Conservation (phyloP, 1,140 invertebrate genomes). For the Drosophila murphyi region DNA sequence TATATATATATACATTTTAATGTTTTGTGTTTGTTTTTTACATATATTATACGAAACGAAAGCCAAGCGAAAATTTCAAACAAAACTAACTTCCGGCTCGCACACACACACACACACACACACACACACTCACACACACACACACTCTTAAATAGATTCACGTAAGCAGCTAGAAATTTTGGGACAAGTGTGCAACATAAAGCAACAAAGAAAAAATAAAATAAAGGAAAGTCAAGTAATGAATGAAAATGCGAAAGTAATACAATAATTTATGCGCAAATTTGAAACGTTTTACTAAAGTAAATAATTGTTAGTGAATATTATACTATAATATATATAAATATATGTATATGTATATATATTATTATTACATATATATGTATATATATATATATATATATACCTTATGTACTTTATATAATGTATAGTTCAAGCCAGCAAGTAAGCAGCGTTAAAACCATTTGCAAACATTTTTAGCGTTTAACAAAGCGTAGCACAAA, state of each 20-base stretch:
- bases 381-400: constrained; percentile 32
- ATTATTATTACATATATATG: constrained; percentile 8
- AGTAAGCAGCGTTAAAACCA: constrained; percentile 50
- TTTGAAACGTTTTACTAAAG: constrained; percentile 81
- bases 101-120: constrained; percentile 28
- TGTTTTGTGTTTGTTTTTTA: constrained; percentile 70
- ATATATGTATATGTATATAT: constrained; percentile 29
- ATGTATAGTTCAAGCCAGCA: constrained; percentile 72
- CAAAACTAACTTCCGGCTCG: constrained; percentile 44
- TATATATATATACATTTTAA: constrained; percentile 44
- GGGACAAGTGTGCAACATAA: constrained; percentile 39
- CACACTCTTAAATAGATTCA: constrained; percentile 11
- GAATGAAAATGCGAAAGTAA: constrained; percentile 49
- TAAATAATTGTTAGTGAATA: constrained; percentile 83
- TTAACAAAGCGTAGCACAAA: constrained; percentile 74
- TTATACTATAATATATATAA: constrained; percentile 67
- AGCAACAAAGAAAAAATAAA: constrained; percentile 1
- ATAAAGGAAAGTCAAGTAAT: not conserved
- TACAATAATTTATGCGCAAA: constrained; percentile 83
- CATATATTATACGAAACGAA: constrained; percentile 22
- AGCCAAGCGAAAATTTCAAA: constrained; percentile 30
- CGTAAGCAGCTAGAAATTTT: constrained; percentile 24
- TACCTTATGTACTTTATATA: constrained; percentile 67
- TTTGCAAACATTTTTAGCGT: constrained; percentile 71
- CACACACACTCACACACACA: constrained; percentile 17